Evolutionary conservation across 1,140 invertebrate species (phyloP).

Genomic region (Ips nitidus): DNA sequence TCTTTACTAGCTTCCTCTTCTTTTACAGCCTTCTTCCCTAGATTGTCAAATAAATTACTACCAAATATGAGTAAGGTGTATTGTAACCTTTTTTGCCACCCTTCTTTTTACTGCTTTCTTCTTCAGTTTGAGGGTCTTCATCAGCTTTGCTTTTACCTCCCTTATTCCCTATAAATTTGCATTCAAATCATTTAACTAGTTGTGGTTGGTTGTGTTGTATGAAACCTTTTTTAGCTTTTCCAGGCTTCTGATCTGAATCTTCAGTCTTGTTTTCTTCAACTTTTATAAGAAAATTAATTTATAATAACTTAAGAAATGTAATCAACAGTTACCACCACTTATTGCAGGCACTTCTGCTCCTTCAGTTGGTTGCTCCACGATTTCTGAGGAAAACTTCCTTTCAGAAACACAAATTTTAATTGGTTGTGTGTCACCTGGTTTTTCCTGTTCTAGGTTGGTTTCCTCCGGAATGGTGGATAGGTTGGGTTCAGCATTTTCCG

Average conservation of each 20-base stretch:
- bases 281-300: too few relatives aligned
- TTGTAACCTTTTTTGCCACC: too few relatives aligned
- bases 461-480: slow-evolving; percentile 19
- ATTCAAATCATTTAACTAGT: too few relatives aligned
- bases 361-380: slow-evolving; percentile 11
- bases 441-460: background rate
- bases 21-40: background rate
- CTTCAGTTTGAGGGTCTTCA: background rate
- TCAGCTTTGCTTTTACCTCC: too few relatives aligned
- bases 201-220: too few relatives aligned
- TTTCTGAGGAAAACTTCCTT: slow-evolving; percentile 19
- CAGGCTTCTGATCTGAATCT: too few relatives aligned
- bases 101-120: background rate
- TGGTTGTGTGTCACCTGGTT: slow-evolving; percentile 16
- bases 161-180: too few relatives aligned
- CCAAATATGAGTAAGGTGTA: too few relatives aligned
- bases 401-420: background rate
- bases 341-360: slow-evolving; percentile 6
- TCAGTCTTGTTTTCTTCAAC: too few relatives aligned
- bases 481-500: slow-evolving; percentile 15
- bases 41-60: background rate
- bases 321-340: too few relatives aligned
- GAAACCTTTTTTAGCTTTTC: too few relatives aligned
- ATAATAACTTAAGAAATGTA: too few relatives aligned
- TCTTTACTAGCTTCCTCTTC: background rate